A percentile compares a stretch with the other conserved stretches of the same genome.
Evolutionary conservation across 1,140 invertebrate genomes (phyloP).

Genomic region (Neuroterus valhalla): DNA sequence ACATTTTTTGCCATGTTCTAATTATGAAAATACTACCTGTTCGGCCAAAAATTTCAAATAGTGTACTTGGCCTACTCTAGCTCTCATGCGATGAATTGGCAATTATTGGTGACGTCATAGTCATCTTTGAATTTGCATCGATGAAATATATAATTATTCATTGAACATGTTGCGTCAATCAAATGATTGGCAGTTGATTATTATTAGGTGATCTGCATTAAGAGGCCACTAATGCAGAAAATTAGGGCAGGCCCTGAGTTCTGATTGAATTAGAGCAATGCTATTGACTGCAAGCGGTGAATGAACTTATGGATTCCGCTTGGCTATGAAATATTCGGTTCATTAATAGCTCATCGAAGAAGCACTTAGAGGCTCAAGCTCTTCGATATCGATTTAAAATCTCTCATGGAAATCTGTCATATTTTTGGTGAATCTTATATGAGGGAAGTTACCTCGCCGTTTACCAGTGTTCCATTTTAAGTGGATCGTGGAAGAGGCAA

Average conservation of each 20-base stretch:
- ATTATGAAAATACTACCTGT: too few species aligned
- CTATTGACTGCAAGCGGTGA: conserved; percentile 1
- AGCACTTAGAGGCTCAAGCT: not conserved
- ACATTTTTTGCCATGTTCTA: too few species aligned
- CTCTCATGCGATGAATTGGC: too few species aligned
- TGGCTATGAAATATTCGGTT: not conserved
- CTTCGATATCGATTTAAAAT: not conserved
- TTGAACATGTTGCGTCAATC: not conserved
- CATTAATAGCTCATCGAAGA: not conserved
- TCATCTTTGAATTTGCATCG: not conserved
- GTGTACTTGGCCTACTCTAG: too few species aligned
- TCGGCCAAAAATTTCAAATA: too few species aligned
- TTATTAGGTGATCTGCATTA: conserved; percentile 24
- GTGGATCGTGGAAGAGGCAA: conserved; percentile 41
- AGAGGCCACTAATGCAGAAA: conserved; percentile 4
- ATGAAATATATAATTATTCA: conserved; percentile 13
- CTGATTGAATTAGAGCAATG: conserved; percentile 6
- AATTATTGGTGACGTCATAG: too few species aligned
- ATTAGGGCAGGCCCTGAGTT: not conserved
- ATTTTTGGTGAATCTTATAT: not conserved
- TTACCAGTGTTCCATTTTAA: conserved; percentile 56
- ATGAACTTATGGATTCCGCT: not conserved
- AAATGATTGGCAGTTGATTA: conserved; percentile 17
- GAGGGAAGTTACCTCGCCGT: conserved; percentile 9
- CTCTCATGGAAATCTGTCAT: not conserved